Base-by-base conservation (phyloP, 2,888 invertebrate genomes). In the Agrochola lota region DNA sequence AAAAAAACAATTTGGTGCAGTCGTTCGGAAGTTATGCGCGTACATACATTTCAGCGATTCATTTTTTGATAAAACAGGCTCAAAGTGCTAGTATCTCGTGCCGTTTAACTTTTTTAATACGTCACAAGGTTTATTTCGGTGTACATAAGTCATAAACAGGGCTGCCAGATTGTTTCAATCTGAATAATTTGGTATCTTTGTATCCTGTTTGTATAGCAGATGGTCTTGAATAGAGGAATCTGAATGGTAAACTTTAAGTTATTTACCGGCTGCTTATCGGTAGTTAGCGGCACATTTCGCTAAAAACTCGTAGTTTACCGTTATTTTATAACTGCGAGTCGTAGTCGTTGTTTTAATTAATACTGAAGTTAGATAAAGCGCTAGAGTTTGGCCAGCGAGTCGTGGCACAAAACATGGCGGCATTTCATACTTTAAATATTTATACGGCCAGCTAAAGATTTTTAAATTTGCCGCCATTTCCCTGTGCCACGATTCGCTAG, bases 21-120 rank as follows among this genome's bases (percentile, higher is more conserved):
- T 2, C 30, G 30, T 30, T 30, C 3, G 30, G 30, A 30, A 30
- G 30, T 30, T 30, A 30, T 30, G 30, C 35, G 35, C 35, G 3
- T 35, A 35, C 4, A 35, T 4, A 35, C 35, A 35, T 35, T 35
- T 35, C 35, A 4, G 5, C 3, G 35, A 35, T 35, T 35, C 35
- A 35, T 35, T 35, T 35, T 35, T 35, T 3, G 35, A 35, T 35
- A 35, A 35, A 35, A 35, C 35, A 3, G 0, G n/a, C 62, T 81
- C 40, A 62, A 81, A 81, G 40, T 46, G 2, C 46, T 20, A 46
- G 8, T 81, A 57, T 40, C 43, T 46, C 23, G 2, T 5, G 12
- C 30, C 9, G 6, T 12, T 46, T 11, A 8, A n/a, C 1, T n/a
- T 55, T 74, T n/a, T 46, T 17, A 11, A 17, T 23, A 59, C 46